A percentile compares a stretch with the other conserved stretches of the same genome.
Evolutionary conservation across 2,888 invertebrate species (phyloP).

Genomic region (Cremastinae sp.): DNA sequence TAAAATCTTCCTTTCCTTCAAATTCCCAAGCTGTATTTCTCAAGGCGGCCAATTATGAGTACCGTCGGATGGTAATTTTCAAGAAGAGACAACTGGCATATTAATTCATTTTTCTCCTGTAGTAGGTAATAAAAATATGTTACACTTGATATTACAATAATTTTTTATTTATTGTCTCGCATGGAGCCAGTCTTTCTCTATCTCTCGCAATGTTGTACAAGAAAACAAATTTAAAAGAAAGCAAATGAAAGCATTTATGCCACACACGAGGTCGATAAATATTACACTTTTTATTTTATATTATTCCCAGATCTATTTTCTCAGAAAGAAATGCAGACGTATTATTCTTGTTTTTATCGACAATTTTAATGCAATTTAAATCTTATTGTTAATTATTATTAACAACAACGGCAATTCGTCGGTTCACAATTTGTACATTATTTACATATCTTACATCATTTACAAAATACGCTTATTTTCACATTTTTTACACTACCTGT

Average conservation of each 20-base stretch:
- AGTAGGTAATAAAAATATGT: conserved; percentile 65
- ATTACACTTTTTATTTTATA: background rate
- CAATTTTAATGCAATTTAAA: conserved; percentile 34
- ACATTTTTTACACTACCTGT: conserved; percentile 17
- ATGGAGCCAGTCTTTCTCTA: conserved; percentile 68
- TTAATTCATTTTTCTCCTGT: conserved; percentile 63
- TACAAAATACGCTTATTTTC: conserved; percentile 1
- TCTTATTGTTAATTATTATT: conserved; percentile 28
- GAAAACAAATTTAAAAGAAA: conserved; percentile 29
- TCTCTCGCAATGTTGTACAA: conserved; percentile 70
- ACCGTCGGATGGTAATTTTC: conserved; percentile 49
- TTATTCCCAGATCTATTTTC: background rate
- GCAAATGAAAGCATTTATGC: conserved; percentile 70
- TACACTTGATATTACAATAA: conserved; percentile 71
- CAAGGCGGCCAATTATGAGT: conserved; percentile 45
- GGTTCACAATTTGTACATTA: conserved; percentile 39
- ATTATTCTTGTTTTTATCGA: background rate
- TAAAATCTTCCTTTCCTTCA: background rate
- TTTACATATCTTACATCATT: conserved; percentile 37
- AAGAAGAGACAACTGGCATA: conserved; percentile 63
- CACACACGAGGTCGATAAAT: conserved; percentile 56
- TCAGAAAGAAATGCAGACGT: no score
- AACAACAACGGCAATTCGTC: conserved; percentile 39
- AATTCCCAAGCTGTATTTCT: conserved; percentile 42
- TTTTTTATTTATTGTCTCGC: conserved; percentile 73